phyloP scores from a whole-genome alignment of 2,888 invertebrate species.

The Iphiclides podalirius region DNA sequence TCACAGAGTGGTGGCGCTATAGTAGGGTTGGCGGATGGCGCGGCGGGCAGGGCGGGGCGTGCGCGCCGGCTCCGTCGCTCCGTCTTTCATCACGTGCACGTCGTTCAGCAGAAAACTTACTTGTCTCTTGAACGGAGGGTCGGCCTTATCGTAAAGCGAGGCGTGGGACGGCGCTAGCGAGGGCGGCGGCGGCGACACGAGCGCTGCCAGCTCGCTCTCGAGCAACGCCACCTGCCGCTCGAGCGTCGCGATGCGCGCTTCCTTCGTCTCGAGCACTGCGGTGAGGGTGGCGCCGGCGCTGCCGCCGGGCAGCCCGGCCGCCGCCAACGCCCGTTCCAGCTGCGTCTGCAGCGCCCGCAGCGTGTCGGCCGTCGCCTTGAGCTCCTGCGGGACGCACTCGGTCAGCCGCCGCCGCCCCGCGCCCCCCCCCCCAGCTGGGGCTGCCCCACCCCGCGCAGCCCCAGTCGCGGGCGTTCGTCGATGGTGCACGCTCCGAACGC shows the following conservation, averaged over 20 bases:
- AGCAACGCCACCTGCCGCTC: slow-evolving; percentile 91
- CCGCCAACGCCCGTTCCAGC: slow-evolving; percentile 86
- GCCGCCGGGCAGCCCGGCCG: slow-evolving; percentile 80
- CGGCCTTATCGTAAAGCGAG: slow-evolving; percentile 83
- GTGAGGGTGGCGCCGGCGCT: slow-evolving; percentile 84
- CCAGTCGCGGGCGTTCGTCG: slow-evolving; percentile 56
- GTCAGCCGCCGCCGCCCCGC: slow-evolving; percentile 60
- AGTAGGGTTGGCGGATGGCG: slow-evolving; percentile 37
- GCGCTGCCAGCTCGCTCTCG: slow-evolving; percentile 85
- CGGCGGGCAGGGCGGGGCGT: slow-evolving; percentile 27
- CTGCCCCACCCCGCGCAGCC: slow-evolving; percentile 56
- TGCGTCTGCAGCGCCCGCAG: slow-evolving; percentile 90
- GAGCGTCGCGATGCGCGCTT: slow-evolving; percentile 91
- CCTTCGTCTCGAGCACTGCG: slow-evolving; percentile 91
- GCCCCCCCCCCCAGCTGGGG: slow-evolving; percentile 38
- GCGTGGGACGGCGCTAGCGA: slow-evolving; percentile 76
- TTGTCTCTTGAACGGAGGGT: slow-evolving; percentile 87
- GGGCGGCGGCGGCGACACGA: slow-evolving; percentile 74
- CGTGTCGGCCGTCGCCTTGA: slow-evolving; percentile 91
- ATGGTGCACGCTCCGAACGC: slow-evolving; percentile 58
- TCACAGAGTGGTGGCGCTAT: slow-evolving; percentile 70
- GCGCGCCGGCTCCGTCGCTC: slow-evolving; percentile 38
- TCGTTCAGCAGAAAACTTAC: slow-evolving; percentile 92
- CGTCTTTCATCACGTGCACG: slow-evolving; percentile 84
- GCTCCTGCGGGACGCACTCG: slow-evolving; percentile 83